A percentile compares a stretch with the other conserved stretches of the same genome.
Conservation (phyloP, 2,113 vertebrate genomes). For the Amphiprion ocellaris region DNA sequence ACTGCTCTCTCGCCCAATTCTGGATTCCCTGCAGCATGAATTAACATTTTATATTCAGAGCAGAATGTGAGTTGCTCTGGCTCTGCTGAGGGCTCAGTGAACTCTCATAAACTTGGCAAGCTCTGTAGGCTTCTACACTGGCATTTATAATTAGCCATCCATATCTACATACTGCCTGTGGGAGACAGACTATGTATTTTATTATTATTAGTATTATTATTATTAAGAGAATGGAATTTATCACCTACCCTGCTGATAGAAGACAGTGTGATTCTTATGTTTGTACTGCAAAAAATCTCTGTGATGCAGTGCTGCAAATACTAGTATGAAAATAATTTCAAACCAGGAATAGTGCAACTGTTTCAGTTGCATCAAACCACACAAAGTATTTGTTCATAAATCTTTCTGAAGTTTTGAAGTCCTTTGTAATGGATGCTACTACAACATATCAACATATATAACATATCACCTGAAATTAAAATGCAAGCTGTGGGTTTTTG, state of each 20-base stretch:
- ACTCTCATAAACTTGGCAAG: slow-evolving; percentile 82
- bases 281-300: neutral
- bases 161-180: slow-evolving; percentile 58
- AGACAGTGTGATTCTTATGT: neutral
- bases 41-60: slow-evolving; percentile 84
- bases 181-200: slow-evolving; percentile 53
- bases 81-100: slow-evolving; percentile 78
- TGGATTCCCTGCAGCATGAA: slow-evolving; percentile 78
- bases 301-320: neutral
- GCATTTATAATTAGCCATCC: slow-evolving; percentile 78
- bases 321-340: too few relatives aligned
- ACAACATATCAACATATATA: neutral
- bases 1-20: slow-evolving; percentile 74
- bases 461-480: slow-evolving; percentile 17
- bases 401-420: neutral
- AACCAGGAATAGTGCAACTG: neutral
- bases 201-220: slow-evolving; percentile 54
- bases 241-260: slow-evolving; percentile 5
- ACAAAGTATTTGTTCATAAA: slow-evolving; percentile 16
- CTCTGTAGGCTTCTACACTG: slow-evolving; percentile 68
- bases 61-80: slow-evolving; percentile 72
- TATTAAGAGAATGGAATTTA: slow-evolving; percentile 41
- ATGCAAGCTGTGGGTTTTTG: neutral
- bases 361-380: neutral
- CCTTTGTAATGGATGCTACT: too few relatives aligned